phyloP scores from a whole-genome alignment of 1,140 invertebrate genomes.

The Drosophila saltans region DNA sequence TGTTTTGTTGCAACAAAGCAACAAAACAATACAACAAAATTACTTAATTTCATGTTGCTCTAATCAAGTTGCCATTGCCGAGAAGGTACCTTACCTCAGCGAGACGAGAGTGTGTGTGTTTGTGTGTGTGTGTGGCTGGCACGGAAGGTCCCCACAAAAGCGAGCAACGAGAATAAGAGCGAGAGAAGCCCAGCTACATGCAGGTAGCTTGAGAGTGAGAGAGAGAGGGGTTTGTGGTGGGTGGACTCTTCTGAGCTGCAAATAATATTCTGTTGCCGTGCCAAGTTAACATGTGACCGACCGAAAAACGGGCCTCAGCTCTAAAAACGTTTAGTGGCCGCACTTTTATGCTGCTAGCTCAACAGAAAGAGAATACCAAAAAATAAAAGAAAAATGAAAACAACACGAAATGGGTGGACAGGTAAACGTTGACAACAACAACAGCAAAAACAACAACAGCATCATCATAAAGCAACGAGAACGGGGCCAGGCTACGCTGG shows the following conservation, averaged over 20 bases:
- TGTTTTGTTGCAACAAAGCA: slow-evolving; percentile 39
- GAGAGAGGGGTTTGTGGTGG: neutral
- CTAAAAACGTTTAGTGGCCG: slow-evolving; percentile 68
- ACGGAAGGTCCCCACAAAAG: slow-evolving; percentile 69
- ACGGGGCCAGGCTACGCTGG: slow-evolving; percentile 51
- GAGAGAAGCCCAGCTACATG: neutral
- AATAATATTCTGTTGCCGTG: slow-evolving; percentile 56
- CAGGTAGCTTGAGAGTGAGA: too few species aligned
- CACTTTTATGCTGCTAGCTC: slow-evolving; percentile 56
- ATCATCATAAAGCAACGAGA: slow-evolving; percentile 27
- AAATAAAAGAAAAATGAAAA: too few species aligned
- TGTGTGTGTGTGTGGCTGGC: slow-evolving; percentile 47
- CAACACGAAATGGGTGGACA: slow-evolving; percentile 76
- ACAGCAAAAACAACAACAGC: neutral
- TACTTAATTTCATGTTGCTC: slow-evolving; percentile 81
- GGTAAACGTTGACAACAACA: slow-evolving; percentile 63
- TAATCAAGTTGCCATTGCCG: slow-evolving; percentile 77
- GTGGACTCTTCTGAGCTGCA: slow-evolving; percentile 16
- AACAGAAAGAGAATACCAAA: slow-evolving; percentile 4
- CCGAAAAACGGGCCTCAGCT: slow-evolving; percentile 26
- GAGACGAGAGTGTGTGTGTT: slow-evolving; percentile 44
- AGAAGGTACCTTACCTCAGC: slow-evolving; percentile 30
- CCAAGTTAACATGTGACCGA: slow-evolving; percentile 35
- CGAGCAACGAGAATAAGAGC: slow-evolving; percentile 31
- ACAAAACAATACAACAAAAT: slow-evolving; percentile 75